Base-by-base conservation (phyloP, 1,140 invertebrate genomes). In the Aphidius ervi region DNA sequence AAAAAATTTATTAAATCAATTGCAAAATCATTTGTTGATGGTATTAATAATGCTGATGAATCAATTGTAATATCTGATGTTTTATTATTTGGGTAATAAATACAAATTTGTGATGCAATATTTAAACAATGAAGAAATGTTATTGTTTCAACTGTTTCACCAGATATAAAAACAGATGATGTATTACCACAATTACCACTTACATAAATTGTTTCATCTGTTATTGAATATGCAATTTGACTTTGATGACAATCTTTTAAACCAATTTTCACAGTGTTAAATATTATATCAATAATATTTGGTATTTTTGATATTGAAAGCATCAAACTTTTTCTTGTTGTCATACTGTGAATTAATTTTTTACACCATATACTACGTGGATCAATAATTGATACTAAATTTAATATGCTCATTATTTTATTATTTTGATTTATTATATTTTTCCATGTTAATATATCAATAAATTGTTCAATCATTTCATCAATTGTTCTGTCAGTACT, bases 91-190 rank as follows among this genome's bases (percentile, higher is more conserved):
- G 23, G 23, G 1, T 72, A 65, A 31, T 70, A 69, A 49, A 68
- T 68, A 40, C 69, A 74, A 5, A 79, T 65, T 31, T 77, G 73
- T 6, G 73, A 63, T 7, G 79, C 5, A 5, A 79, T 69, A 46
- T 68, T 67, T 0, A 80, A 61, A 56, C 73, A 74, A 42, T 80
- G 78, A 7, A 79, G 58, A 67, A 74, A 77, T 7, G 76, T 78
- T 41, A 73, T 59, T 1, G 71, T 70, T 64, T 78, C 70, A 6
- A 80, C 65, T 0, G 75, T 74, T 37, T 78, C 76, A 3, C 76
- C 76, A 56, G 76, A 72, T 55, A 80, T 73, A 16, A 68, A 76
- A 6, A 72, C 70, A 61, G 52, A 54, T 40, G 52, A 42, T 31
- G 23, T 31, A 31, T 31, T 31, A 31, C 23, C 23, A 31, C 23